A percentile compares a stretch with the other conserved stretches of the same genome.
Conservation (phyloP, 1,140 invertebrate genomes). For the Harlomillsia oculata region DNA sequence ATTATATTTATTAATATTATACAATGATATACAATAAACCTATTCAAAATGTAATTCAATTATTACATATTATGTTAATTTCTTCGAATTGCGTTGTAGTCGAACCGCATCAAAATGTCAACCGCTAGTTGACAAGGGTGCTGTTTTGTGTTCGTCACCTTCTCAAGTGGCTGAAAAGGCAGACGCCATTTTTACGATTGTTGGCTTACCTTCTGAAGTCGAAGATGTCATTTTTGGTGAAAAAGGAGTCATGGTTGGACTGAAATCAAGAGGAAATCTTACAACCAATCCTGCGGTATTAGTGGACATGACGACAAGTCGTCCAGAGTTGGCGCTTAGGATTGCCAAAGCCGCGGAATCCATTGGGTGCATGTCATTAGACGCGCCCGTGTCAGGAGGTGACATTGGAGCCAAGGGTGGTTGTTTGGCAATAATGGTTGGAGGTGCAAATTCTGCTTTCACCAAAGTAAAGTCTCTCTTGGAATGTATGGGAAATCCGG, state of each 20-base stretch:
- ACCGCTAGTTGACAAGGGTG: conserved; percentile 20
- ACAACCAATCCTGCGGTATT: background rate
- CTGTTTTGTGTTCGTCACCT: conserved; percentile 7
- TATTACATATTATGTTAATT: no score
- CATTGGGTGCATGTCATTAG: conserved; percentile 3
- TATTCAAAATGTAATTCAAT: no score
- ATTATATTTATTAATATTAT: no score
- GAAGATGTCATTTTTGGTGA: conserved; percentile 19
- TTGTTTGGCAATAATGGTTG: conserved; percentile 19
- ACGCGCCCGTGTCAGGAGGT: conserved; percentile 22
- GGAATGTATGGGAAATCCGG: conserved; percentile 21
- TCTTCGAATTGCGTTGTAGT: conserved; percentile 9
- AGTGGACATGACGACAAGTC: conserved; percentile 23
- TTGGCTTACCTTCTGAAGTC: conserved; percentile 17
- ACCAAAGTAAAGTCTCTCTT: conserved; percentile 11
- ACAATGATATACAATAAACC: no score
- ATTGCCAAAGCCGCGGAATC: conserved; percentile 3
- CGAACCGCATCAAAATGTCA: conserved; percentile 20
- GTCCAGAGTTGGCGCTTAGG: conserved; percentile 10
- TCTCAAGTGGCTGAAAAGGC: conserved; percentile 11
- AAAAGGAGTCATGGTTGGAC: conserved; percentile 5
- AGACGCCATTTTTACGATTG: conserved; percentile 22
- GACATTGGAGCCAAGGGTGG: conserved; percentile 20
- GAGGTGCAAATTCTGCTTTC: conserved; percentile 1
- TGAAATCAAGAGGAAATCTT: background rate